These are phyloP conservation scores for Scarus forsteni DNA, from an alignment of 2,797 vertebrate species.

Conservation along the genomic window DNA sequence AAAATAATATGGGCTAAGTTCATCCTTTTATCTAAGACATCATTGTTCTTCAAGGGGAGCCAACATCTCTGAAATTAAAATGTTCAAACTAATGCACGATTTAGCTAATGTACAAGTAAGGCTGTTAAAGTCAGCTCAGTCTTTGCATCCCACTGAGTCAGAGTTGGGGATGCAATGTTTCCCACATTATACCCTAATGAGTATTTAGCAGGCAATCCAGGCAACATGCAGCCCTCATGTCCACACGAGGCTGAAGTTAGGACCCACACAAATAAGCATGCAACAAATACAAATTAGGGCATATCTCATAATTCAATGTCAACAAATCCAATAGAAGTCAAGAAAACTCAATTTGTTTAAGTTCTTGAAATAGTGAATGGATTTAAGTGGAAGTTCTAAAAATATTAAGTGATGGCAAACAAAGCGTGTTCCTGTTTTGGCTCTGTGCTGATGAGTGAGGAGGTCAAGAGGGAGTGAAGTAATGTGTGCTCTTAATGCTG, in stretches of 20 bases:
- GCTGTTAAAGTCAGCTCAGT: neutral
- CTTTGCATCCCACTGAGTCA: constrained; percentile 41
- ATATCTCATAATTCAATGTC: constrained; percentile 87
- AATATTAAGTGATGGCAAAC: constrained; percentile 65
- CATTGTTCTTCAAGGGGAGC: too few species aligned
- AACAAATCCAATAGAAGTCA: constrained; percentile 86
- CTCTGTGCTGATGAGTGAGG: constrained; percentile 51
- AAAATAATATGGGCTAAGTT: neutral
- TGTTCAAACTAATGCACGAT: neutral
- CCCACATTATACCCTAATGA: constrained; percentile 73
- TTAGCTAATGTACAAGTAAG: neutral
- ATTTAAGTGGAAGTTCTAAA: constrained; percentile 78
- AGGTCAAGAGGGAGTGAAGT: constrained; percentile 27
- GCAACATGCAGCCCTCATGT: constrained; percentile 45
- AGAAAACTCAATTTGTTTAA: constrained; percentile 84
- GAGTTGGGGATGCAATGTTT: constrained; percentile 61
- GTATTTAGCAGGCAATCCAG: constrained; percentile 71
- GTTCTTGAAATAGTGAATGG: constrained; percentile 74
- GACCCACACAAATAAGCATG: constrained; percentile 20
- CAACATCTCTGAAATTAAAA: too few species aligned
- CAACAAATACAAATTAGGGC: constrained; percentile 73
- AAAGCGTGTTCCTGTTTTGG: constrained; percentile 62
- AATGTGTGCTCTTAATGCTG: constrained; percentile 43
- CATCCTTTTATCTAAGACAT: too few species aligned
- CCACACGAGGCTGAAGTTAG: constrained; percentile 45